Base-by-base conservation (phyloP, 2,797 vertebrate species). In the Sebastes minor region DNA sequence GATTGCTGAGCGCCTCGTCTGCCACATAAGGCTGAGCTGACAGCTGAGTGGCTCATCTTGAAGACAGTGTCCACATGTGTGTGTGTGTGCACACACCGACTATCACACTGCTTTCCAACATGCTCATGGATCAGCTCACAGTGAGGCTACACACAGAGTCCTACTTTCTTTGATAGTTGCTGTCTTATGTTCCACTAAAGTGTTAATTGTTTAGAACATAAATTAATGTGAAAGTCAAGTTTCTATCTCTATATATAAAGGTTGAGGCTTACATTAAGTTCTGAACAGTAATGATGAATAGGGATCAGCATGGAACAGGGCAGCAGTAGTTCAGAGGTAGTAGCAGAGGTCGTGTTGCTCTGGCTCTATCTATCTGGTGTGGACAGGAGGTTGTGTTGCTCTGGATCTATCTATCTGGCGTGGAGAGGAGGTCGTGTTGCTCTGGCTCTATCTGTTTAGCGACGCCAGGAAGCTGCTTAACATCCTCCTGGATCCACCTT, bases 1-100 rank as follows among this genome's bases (percentile, higher is more conserved):
- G 96, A 98, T 98, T 95, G 90, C 68, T 74, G 86, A 92, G 90
- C 86, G 86, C 88, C 86, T 92, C 89, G 81, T 95, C 93, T 92
- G 91, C 65, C 84, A 83, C 82, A 76, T 88, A 88, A 85, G 87
- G 86, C 79, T 7, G 83, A 86, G 80, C 83, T 93, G 94, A 93
- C 94, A 95, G 93, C 85, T 78, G 91, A 90, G 88, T 83, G 85
- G 90, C 86, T 91, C 78, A 49, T 89, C 85, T 76, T 83, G 16
- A 87, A 89, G 62, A 83, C 76, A 35, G 59, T 59, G 49, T 82
- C 63, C 4, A 2, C 5, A 53, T 70, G 42, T 65, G 74, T 33
- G 42, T 35, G 28, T 30, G 74, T 33, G 42, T 63, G 64, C 22
- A 28, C 74, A 63, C 66, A 20, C 8, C 20, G 55, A 57, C 75